Base-by-base conservation (phyloP, 2,797 vertebrate genomes). In the Enteromius radiatus region DNA sequence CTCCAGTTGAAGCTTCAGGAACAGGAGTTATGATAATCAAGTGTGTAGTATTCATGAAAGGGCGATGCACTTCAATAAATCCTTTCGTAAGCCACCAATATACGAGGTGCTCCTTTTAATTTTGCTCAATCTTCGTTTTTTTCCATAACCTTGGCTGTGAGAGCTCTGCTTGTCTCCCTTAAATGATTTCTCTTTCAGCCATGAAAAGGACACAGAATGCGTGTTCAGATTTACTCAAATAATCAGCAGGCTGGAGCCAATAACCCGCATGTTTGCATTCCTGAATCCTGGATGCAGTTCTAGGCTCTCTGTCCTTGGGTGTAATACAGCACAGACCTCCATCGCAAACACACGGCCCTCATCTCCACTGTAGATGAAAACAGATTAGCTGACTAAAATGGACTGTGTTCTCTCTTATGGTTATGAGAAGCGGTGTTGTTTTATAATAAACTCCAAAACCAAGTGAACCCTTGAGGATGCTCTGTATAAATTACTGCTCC, bases 301-400 rank as follows among this genome's bases (percentile, higher is more conserved):
- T 74, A 85, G 76, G 54, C 28, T n/a, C 68, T 26, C 21, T 80
- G 73, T 19, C 75, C 84, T 78, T 71, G 21, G 31, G 74, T 54
- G 69, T 80, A 81, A 85, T 86, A 76, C 26, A 76, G 23, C 77
- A 36, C 86, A 84, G 63, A 74, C 61, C 45, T 41, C 68, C 49
- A 71, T 78, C 33, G 4, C 38, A 52, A 76, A 78, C 59, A 67
- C 79, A 76, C n/a, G 71, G 64, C 76, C 47, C 65, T 71, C 61
- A 82, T 76, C 45, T 80, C 14, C 73, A 59, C 52, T 74, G 38
- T 33, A 43, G 75, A 56, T 26, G 26, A 63, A 74, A 49, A 78
- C 74, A 26, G 47, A 80, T 83, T 45, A 77, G 54, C 33, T 45
- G 67, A 74, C 64, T 56, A 49, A 76, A 64, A 81, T 49, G 36